Evolutionary conservation across 2,113 vertebrate genomes (phyloP).

Genomic region (Helogale parvula): DNA sequence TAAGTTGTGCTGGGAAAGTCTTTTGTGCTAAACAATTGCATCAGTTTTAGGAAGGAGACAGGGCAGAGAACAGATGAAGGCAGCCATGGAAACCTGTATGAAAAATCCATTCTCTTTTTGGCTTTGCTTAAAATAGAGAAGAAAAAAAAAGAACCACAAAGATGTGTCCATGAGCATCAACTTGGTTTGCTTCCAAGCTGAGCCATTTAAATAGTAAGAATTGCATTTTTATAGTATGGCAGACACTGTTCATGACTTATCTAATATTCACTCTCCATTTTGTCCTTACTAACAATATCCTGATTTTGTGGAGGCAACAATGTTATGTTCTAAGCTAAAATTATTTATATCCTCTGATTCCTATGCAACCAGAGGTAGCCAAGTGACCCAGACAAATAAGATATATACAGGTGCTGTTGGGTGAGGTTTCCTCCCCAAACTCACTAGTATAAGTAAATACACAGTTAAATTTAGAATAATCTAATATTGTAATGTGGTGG

Average conservation of each 20-base stretch:
- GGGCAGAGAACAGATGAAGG: not conserved
- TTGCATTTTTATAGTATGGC: not conserved
- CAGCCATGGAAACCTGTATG: not conserved
- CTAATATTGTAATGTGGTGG: not conserved
- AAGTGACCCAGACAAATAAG: not conserved
- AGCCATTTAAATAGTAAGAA: not conserved
- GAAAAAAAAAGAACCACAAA: not conserved
- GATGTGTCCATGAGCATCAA: not conserved
- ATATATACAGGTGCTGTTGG: not conserved
- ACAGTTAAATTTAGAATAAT: not conserved
- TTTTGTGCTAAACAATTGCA: not conserved
- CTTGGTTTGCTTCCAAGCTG: not conserved
- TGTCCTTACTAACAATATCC: not conserved
- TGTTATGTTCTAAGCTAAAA: not conserved
- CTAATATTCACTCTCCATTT: not conserved
- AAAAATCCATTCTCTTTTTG: not conserved
- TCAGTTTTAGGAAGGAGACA: not conserved
- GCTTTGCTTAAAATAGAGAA: conserved; percentile 19
- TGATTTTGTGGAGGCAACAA: not conserved
- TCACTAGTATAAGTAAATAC: not conserved
- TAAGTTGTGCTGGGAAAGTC: not conserved
- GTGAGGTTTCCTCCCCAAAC: not conserved
- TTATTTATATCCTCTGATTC: not conserved
- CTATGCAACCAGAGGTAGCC: not conserved
- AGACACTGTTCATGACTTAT: not conserved